These are phyloP conservation scores for Onthophagus taurus DNA, from an alignment of 1,140 invertebrate species.

Conservation along the genomic window DNA sequence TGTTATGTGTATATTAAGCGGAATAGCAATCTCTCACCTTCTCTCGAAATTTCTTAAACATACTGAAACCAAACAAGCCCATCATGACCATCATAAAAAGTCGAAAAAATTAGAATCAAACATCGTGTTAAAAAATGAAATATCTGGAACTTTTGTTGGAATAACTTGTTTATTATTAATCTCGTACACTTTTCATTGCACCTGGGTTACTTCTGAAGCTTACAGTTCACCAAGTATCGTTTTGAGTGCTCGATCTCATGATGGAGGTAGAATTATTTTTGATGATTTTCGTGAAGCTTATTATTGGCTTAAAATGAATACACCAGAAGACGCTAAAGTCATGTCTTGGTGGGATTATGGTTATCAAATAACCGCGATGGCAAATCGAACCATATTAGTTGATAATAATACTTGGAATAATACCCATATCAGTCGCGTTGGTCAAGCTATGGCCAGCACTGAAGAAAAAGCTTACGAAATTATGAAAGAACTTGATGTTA, in stretches of 20 bases:
- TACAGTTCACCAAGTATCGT: slow-evolving; percentile 97
- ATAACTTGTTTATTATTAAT: slow-evolving; percentile 79
- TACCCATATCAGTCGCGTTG: slow-evolving; percentile 88
- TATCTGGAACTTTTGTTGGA: slow-evolving; percentile 75
- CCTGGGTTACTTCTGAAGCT: slow-evolving; percentile 98
- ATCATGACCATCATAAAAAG: slow-evolving; percentile 53
- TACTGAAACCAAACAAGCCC: slow-evolving; percentile 45
- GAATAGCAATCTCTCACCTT: slow-evolving; percentile 85
- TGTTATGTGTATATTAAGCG: slow-evolving; percentile 94
- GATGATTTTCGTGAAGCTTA: slow-evolving; percentile 96
- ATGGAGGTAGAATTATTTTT: slow-evolving; percentile 86
- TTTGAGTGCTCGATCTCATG: slow-evolving; percentile 85
- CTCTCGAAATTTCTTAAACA: slow-evolving; percentile 88
- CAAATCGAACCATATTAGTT: slow-evolving; percentile 95
- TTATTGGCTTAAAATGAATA: slow-evolving; percentile 97
- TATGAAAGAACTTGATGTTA: slow-evolving; percentile 93
- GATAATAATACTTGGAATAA: slow-evolving; percentile 99
- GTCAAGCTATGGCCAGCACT: slow-evolving; percentile 93
- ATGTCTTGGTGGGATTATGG: slow-evolving; percentile 99
- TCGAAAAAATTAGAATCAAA: slow-evolving; percentile 70
- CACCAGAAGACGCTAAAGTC: slow-evolving; percentile 85
- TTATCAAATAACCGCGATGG: slow-evolving; percentile 98
- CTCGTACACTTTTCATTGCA: slow-evolving; percentile 93
- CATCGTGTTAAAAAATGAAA: slow-evolving; percentile 80
- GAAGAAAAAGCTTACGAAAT: slow-evolving; percentile 97